These are phyloP conservation scores for Lysandra coridon DNA, from an alignment of 2,888 invertebrate species.

Conservation along the genomic window DNA sequence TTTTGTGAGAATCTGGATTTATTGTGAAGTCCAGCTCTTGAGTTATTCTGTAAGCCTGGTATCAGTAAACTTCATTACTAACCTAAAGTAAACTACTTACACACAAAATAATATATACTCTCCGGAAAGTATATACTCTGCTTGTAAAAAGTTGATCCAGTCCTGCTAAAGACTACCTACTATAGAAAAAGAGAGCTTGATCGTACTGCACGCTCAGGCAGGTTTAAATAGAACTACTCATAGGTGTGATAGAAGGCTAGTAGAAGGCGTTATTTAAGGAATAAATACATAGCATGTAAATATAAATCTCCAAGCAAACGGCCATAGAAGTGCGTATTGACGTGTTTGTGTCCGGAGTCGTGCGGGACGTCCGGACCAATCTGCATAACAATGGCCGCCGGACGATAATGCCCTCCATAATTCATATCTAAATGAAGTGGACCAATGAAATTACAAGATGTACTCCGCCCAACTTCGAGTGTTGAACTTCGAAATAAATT, in stretches of 20 bases:
- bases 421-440: constrained; percentile 51
- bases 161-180: no score
- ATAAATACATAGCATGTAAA: background rate
- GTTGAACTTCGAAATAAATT: constrained; percentile 11
- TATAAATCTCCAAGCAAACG: background rate
- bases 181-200: no score
- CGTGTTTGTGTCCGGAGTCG: constrained; percentile 61
- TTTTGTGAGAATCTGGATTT: constrained; percentile 68
- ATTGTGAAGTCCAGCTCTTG: constrained; percentile 40
- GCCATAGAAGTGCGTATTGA: constrained; percentile 12
- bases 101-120: no score
- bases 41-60: constrained; percentile 25
- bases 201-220: no score
- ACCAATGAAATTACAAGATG: constrained; percentile 31
- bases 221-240: no score
- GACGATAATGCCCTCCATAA: constrained; percentile 77
- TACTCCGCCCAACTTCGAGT: constrained; percentile 8
- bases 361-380: constrained; percentile 70
- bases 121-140: no score
- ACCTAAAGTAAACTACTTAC: background rate
- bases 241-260: no score
- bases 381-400: constrained; percentile 78
- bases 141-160: no score
- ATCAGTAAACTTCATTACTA: background rate
- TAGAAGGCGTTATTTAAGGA: no score